A percentile compares a stretch with the other conserved stretches of the same genome.
phyloP scores from a whole-genome alignment of 2,888 invertebrate genomes.

The Automeris io region DNA sequence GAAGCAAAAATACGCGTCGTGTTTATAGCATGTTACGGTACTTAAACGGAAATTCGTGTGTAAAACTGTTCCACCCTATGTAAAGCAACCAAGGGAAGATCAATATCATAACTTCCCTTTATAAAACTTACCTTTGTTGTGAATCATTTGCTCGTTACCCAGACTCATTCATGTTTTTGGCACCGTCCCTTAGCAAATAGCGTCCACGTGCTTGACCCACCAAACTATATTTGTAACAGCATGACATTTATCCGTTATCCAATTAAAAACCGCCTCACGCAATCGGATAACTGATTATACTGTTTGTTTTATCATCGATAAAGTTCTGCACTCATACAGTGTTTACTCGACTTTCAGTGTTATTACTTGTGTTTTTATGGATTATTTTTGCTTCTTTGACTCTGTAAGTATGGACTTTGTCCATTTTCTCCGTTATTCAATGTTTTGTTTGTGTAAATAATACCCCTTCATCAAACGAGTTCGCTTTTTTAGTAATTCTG shows the following conservation, averaged over 20 bases:
- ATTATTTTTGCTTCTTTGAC: constrained; percentile 33
- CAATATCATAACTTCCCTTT: neutral
- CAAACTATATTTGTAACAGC: constrained; percentile 2
- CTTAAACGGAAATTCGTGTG: too few relatives aligned
- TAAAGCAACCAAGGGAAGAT: neutral
- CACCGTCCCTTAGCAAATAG: neutral
- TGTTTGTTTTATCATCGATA: constrained; percentile 5
- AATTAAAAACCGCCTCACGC: constrained; percentile 2
- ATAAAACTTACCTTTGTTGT: neutral
- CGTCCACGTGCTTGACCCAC: neutral
- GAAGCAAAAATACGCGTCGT: too few relatives aligned
- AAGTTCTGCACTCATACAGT: constrained; percentile 16
- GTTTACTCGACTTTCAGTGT: constrained; percentile 23
- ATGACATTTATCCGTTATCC: neutral
- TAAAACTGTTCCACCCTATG: too few relatives aligned
- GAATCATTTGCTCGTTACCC: neutral
- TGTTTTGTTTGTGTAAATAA: too few relatives aligned
- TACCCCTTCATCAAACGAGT: too few relatives aligned
- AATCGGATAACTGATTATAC: constrained; percentile 14
- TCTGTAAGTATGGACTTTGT: constrained; percentile 3
- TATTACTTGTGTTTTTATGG: constrained; percentile 27
- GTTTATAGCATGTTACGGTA: too few relatives aligned
- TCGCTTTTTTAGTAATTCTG: too few relatives aligned
- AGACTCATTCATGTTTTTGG: neutral
- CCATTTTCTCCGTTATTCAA: neutral